A percentile compares a stretch with the other conserved stretches of the same genome.
These are phyloP conservation scores for Ochotona curzoniae DNA, from an alignment of 2,113 vertebrate species.

Conservation along the genomic window DNA sequence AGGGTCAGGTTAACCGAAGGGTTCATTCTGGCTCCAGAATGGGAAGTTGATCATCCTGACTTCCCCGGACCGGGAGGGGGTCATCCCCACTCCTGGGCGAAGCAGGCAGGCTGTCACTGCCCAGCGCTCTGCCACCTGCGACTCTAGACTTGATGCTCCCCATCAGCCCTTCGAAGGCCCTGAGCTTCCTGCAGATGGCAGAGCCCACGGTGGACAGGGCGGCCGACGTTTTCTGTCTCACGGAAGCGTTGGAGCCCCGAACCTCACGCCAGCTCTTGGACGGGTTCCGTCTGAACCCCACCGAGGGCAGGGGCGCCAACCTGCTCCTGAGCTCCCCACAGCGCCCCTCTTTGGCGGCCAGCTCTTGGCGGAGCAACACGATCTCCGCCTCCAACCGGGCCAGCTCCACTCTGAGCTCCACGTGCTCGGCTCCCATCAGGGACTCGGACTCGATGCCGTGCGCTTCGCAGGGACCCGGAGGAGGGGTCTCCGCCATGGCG, in stretches of 20 bases:
- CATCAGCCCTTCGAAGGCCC: slow-evolving; percentile 94
- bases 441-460: not conserved
- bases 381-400: slow-evolving; percentile 94
- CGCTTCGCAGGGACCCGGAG: too few relatives aligned
- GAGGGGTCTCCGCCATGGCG: not conserved
- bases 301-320: slow-evolving; percentile 90
- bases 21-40: slow-evolving; percentile 21
- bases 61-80: slow-evolving; percentile 85
- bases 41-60: not conserved
- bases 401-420: slow-evolving; percentile 54
- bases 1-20: slow-evolving; percentile 50
- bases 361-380: slow-evolving; percentile 89
- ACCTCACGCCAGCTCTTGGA: slow-evolving; percentile 94
- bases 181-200: slow-evolving; percentile 92
- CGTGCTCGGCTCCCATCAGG: not conserved
- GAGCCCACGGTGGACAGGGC: slow-evolving; percentile 92
- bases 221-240: slow-evolving; percentile 91
- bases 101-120: slow-evolving; percentile 85
- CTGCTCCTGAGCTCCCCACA: slow-evolving; percentile 93
- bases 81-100: slow-evolving; percentile 85
- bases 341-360: slow-evolving; percentile 93
- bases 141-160: slow-evolving; percentile 94
- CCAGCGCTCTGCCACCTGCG: slow-evolving; percentile 89
- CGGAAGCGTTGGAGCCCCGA: slow-evolving; percentile 92
- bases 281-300: slow-evolving; percentile 92